phyloP scores from a whole-genome alignment of 1,140 invertebrate genomes.

The Drosophila trapezifrons region DNA sequence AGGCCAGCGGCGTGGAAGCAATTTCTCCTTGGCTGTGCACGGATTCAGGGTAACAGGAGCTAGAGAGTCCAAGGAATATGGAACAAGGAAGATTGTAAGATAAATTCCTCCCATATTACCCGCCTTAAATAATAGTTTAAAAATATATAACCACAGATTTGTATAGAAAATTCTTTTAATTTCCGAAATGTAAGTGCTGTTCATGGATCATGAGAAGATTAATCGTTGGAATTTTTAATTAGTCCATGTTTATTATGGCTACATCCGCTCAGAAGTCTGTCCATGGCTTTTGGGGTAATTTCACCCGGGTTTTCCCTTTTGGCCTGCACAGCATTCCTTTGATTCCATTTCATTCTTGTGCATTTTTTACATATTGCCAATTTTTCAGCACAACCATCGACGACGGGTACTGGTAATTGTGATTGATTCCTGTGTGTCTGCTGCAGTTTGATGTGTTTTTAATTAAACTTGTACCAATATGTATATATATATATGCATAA shows the following conservation, averaged over 20 bases:
- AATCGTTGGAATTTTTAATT: slow-evolving; percentile 68
- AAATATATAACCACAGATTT: not conserved
- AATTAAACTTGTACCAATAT: slow-evolving; percentile 69
- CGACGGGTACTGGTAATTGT: slow-evolving; percentile 57
- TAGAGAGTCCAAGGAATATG: not conserved
- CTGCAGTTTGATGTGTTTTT: slow-evolving; percentile 74
- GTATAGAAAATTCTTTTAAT: not conserved
- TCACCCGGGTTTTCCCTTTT: slow-evolving; percentile 15
- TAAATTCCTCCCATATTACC: not conserved
- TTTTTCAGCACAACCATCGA: slow-evolving; percentile 42
- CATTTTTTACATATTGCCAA: slow-evolving; percentile 54
- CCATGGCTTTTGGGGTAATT: slow-evolving; percentile 3
- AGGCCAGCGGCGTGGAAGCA: slow-evolving; percentile 71
- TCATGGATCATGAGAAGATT: slow-evolving; percentile 1
- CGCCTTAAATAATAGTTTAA: not conserved
- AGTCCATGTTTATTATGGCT: slow-evolving; percentile 43
- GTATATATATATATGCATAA: slow-evolving; percentile 51
- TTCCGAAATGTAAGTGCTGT: not conserved
- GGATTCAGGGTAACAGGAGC: not conserved
- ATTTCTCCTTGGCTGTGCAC: slow-evolving; percentile 46
- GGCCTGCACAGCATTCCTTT: slow-evolving; percentile 43
- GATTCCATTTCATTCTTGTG: slow-evolving; percentile 45
- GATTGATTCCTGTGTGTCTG: slow-evolving; percentile 70
- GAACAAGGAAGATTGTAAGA: not conserved
- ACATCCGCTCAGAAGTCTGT: not conserved